Evolutionary conservation across 2,797 vertebrate species (phyloP).

Genomic region (Cirrhinus mrigala): DNA sequence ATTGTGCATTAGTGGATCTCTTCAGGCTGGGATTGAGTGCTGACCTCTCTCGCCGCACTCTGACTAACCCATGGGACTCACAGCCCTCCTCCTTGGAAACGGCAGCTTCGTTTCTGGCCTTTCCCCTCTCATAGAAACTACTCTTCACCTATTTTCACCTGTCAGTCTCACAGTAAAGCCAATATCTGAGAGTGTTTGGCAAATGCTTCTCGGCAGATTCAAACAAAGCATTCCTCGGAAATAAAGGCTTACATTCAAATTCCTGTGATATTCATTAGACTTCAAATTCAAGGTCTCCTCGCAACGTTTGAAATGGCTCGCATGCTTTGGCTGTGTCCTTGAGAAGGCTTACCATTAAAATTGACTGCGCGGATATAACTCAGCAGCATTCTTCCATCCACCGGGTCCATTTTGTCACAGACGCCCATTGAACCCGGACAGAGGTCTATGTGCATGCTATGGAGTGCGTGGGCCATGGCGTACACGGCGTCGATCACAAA

Average conservation of each 20-base stretch:
- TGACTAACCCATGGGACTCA: conserved; percentile 31
- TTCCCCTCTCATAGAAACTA: conserved; percentile 31
- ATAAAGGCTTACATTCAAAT: conserved; percentile 18
- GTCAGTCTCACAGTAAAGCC: conserved; percentile 19
- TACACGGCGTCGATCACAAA: conserved; percentile 93
- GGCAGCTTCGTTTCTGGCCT: conserved; percentile 21
- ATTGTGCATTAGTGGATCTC: conserved; percentile 70
- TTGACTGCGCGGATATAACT: conserved; percentile 85
- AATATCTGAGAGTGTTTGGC: background rate
- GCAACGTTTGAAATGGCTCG: background rate
- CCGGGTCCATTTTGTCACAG: conserved; percentile 88
- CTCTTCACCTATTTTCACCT: conserved; percentile 51
- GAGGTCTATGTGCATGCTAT: conserved; percentile 86
- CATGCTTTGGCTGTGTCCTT: background rate
- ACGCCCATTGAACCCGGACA: conserved; percentile 83
- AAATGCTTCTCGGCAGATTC: background rate
- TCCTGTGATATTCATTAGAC: background rate
- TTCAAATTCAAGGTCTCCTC: conserved; percentile 16
- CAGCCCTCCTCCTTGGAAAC: conserved; percentile 38
- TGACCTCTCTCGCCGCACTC: conserved; percentile 57
- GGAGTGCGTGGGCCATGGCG: conserved; percentile 88
- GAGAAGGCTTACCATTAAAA: conserved; percentile 86
- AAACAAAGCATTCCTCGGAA: conserved; percentile 3
- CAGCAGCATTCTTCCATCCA: conserved; percentile 83
- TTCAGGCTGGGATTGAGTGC: conserved; percentile 60